Base-by-base conservation (phyloP, 2,113 vertebrate genomes). In the Orthonyx spaldingii region DNA sequence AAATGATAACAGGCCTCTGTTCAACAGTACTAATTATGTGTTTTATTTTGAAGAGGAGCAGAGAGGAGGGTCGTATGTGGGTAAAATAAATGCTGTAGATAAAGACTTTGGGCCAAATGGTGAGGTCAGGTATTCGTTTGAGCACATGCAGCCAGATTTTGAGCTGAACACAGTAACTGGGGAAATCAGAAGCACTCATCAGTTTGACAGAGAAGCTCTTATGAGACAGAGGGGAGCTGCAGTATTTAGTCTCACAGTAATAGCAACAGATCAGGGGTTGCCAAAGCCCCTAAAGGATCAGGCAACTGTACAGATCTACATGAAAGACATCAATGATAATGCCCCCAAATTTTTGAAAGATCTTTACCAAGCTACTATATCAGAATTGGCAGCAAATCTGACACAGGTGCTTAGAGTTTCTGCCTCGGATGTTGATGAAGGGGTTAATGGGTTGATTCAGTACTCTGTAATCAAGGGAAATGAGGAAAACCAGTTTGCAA, bases 321-420 rank as follows among this genome's bases (percentile, higher is more conserved):
- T 99, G 96, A 98, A 98, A 91, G 99, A 99, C 96, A 99, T 99
- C 82, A 99, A 99, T 74, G 99, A 99, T 96, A 99, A 99, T n/a
- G 91, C 98, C 13, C 99, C 99, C 24, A 99, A 99, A 49, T 99
- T 99, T 97, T 96, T 99, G 56, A 99, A 99, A 97, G 99, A 99
- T 97, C 98, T 99, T 77, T 99, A 99, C 96, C 99, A 99, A 97
- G 99, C 99, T 64, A 99, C 99, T 16, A 96, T 99, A 94, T 99
- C 99, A 3, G 99, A 99, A 97, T 95, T 98, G 2, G 99, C 99
- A 65, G 98, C 94, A 47, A 99, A 99, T 92, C 95, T 99, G 97
- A 99, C 99, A 3, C 99, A 99, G 24, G 98, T 99, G 27, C 98
- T 99, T 57, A 97, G 99, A 53, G 99, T 99, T 69, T 99, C 99